phyloP scores from a whole-genome alignment of 2,113 vertebrate genomes.

The Corythaeola cristata region DNA sequence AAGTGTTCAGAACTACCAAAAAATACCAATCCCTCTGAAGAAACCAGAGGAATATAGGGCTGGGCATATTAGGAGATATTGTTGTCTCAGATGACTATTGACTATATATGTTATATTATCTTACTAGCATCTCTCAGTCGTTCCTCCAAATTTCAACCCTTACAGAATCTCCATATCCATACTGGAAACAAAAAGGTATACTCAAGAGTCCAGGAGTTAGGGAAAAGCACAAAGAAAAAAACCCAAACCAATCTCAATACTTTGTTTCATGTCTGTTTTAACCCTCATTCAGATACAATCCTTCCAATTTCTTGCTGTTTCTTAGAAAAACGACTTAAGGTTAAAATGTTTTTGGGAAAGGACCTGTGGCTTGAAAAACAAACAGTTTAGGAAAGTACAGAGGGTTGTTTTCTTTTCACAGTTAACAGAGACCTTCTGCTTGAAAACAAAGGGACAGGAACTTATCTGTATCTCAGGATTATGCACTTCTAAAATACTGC shows the following conservation, averaged over 20 bases:
- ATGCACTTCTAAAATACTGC: background rate
- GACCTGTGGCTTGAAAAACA: background rate
- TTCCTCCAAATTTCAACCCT: background rate
- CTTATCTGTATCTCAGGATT: background rate
- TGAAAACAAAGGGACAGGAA: background rate
- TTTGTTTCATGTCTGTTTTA: background rate
- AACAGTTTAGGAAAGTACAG: background rate
- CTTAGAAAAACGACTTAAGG: background rate
- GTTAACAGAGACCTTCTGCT: background rate
- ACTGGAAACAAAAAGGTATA: background rate
- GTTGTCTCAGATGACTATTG: background rate
- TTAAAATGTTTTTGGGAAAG: background rate
- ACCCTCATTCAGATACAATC: background rate
- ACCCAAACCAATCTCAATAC: background rate
- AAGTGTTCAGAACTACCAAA: background rate
- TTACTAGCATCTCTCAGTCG: background rate
- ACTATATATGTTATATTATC: background rate
- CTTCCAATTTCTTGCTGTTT: background rate
- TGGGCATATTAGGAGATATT: background rate
- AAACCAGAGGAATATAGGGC: background rate
- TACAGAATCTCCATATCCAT: background rate
- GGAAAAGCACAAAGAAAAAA: rapidly evolving
- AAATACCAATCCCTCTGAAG: background rate
- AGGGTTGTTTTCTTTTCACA: background rate
- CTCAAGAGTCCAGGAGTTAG: background rate